A percentile compares a stretch with the other conserved stretches of the same genome.
These are phyloP conservation scores for Leptura quadrifasciata DNA, from an alignment of 2,888 invertebrate species.

Conservation along the genomic window DNA sequence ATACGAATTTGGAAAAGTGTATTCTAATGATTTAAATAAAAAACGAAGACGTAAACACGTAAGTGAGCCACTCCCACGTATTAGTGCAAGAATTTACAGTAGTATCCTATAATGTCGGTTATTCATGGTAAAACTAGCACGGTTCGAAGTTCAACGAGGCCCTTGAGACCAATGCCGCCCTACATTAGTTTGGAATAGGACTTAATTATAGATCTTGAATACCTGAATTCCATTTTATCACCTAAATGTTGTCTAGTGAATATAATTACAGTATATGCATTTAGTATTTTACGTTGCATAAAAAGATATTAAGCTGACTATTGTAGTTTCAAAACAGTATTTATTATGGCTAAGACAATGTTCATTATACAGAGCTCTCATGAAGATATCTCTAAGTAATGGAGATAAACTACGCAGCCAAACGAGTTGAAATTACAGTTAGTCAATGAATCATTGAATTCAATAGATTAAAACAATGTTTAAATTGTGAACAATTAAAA, in stretches of 20 bases:
- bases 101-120: neutral
- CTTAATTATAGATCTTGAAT: slow-evolving; percentile 19
- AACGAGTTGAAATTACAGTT: no score
- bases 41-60: neutral
- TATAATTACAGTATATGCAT: no score
- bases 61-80: neutral
- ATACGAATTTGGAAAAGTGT: neutral
- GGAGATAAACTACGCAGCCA: no score
- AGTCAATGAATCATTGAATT: no score
- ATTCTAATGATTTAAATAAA: neutral
- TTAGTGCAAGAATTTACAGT: neutral
- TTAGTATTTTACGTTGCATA: neutral
- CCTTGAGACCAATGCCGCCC: neutral
- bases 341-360: no score
- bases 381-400: no score
- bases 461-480: no score
- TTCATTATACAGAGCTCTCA: no score
- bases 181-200: slow-evolving; percentile 11
- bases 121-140: slow-evolving; percentile 9
- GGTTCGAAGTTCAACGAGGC: neutral
- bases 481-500: no score
- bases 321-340: no score
- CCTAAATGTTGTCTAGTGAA: slow-evolving; percentile 1
- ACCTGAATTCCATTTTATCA: slow-evolving; percentile 19
- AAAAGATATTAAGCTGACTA: neutral